These are phyloP conservation scores for Coptodon rendalli DNA, from an alignment of 2,113 vertebrate genomes.

Conservation along the genomic window DNA sequence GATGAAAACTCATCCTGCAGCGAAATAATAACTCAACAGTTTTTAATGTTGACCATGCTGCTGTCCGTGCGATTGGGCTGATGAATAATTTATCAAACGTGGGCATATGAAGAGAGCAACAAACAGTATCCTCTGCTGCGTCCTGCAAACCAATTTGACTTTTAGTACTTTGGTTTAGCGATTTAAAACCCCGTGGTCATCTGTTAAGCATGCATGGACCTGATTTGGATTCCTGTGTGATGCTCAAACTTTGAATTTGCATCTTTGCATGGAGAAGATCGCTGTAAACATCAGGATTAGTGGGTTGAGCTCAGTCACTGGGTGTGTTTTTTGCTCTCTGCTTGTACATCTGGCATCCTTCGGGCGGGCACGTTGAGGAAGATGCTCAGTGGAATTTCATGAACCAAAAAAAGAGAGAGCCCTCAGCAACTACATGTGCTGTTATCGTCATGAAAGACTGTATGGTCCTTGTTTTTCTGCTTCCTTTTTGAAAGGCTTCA, in stretches of 20 bases:
- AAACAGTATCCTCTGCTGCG: background rate
- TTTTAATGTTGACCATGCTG: background rate
- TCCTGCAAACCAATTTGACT: background rate
- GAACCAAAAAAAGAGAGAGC: background rate
- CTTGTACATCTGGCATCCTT: slow-evolving; percentile 12
- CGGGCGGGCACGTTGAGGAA: background rate
- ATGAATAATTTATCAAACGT: background rate
- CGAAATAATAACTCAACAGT: background rate
- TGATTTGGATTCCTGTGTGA: background rate
- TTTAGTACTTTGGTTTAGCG: background rate
- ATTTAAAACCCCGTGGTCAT: background rate
- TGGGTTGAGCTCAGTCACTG: background rate
- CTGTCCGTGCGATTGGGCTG: background rate
- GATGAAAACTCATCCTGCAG: background rate
- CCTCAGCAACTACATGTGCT: background rate
- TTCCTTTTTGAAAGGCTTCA: background rate
- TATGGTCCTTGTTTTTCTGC: background rate
- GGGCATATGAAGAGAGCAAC: background rate
- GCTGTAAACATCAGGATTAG: background rate
- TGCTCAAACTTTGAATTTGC: background rate
- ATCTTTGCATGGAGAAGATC: background rate
- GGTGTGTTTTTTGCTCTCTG: background rate
- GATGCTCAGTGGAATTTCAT: background rate
- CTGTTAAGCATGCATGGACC: background rate
- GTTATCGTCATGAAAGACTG: background rate